Conservation (phyloP, 2,113 vertebrate genomes). For the Synchiropus splendidus region DNA sequence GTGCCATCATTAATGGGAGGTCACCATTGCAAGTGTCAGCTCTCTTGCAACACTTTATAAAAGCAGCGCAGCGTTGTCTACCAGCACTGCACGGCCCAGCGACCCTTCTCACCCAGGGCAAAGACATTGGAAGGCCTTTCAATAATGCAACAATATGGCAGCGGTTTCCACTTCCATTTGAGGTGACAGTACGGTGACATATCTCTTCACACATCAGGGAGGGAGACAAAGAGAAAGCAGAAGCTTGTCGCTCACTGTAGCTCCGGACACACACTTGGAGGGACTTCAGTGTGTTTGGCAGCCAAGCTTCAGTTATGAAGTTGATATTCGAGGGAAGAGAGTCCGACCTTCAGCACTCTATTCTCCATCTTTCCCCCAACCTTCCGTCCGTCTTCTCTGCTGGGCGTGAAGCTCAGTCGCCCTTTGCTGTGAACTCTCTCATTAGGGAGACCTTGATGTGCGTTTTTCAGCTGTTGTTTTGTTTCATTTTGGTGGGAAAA, state of each 20-base stretch:
- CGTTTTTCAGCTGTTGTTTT: constrained; percentile 51
- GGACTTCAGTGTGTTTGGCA: constrained; percentile 17
- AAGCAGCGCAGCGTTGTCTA: constrained; percentile 7
- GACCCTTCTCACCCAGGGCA: constrained; percentile 8
- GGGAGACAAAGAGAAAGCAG: constrained; percentile 21
- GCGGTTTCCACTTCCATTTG: constrained; percentile 23
- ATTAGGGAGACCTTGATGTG: constrained; percentile 63
- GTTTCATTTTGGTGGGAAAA: constrained; percentile 71
- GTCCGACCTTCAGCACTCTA: constrained; percentile 47
- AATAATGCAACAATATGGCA: constrained; percentile 23
- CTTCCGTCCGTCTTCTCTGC: constrained; percentile 19
- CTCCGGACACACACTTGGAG: constrained; percentile 10
- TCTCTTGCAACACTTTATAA: constrained; percentile 10
- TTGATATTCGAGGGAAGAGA: constrained; percentile 26
- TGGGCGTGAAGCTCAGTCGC: constrained; percentile 34
- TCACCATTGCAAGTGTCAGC: constrained; percentile 21
- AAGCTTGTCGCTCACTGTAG: constrained; percentile 24
- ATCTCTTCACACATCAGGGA: constrained; percentile 25
- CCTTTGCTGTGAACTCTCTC: constrained; percentile 60
- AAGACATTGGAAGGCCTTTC: constrained; percentile 14
- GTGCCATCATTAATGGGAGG: constrained; percentile 30
- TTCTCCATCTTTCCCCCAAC: constrained; percentile 14
- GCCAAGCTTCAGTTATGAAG: constrained; percentile 43
- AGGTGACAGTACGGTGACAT: constrained; percentile 24
- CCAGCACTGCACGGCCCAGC: constrained; percentile 3